phyloP scores from a whole-genome alignment of 2,888 invertebrate genomes.

The Cantharis flavilabris region DNA sequence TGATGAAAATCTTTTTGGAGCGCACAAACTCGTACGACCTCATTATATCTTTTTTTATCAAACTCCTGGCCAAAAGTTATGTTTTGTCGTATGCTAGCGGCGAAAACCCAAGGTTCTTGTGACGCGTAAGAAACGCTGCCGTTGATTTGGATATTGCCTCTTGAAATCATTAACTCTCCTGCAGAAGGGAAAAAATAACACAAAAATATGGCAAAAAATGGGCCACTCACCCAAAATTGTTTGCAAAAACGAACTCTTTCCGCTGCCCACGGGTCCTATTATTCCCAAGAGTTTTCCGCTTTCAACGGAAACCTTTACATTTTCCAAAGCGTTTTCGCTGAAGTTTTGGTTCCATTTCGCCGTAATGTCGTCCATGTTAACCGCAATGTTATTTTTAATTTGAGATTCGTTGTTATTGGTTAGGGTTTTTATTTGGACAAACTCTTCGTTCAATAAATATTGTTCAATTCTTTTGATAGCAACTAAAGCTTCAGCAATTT shows the following conservation, averaged over 20 bases:
- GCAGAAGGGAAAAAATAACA: constrained; percentile 46
- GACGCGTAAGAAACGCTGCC: constrained; percentile 75
- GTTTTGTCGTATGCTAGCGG: constrained; percentile 78
- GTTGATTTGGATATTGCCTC: constrained; percentile 66
- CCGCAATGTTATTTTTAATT: constrained; percentile 38
- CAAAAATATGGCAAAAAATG: not conserved
- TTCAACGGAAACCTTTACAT: constrained; percentile 44
- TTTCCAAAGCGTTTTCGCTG: constrained; percentile 47
- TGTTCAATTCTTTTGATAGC: constrained; percentile 55
- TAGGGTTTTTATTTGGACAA: constrained; percentile 30
- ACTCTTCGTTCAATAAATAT: constrained; percentile 52
- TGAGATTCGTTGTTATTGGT: constrained; percentile 42
- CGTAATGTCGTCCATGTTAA: constrained; percentile 45
- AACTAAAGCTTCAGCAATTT: constrained; percentile 56
- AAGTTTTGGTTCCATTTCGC: constrained; percentile 50
- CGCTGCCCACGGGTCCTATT: constrained; percentile 65
- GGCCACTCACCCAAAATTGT: constrained; percentile 73
- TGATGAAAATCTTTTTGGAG: constrained; percentile 75
- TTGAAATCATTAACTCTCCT: constrained; percentile 63
- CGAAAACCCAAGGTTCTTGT: constrained; percentile 87
- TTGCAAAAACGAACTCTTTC: constrained; percentile 71
- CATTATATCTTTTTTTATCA: constrained; percentile 62
- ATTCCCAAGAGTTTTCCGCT: constrained; percentile 56
- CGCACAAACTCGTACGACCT: constrained; percentile 68
- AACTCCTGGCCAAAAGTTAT: constrained; percentile 79